phyloP scores from a whole-genome alignment of 2,797 vertebrate genomes.

The Eleutherodactylus coqui region DNA sequence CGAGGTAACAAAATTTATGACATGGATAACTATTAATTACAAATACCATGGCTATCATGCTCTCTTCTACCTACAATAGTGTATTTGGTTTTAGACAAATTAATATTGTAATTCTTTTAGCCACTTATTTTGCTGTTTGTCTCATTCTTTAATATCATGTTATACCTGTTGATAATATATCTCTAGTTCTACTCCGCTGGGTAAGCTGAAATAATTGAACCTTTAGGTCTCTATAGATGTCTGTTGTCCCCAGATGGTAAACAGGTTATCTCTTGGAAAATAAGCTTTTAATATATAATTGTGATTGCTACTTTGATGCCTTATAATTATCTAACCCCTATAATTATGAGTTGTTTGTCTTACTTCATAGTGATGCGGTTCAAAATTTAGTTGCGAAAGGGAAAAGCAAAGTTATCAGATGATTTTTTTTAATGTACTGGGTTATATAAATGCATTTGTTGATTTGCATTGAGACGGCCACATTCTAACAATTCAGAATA shows the following conservation, averaged over 20 bases:
- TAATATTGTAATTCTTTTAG: background rate
- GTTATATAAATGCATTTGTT: background rate
- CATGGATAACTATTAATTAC: too few relatives aligned
- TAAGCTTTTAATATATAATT: background rate
- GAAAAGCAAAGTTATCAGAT: background rate
- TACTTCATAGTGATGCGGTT: background rate
- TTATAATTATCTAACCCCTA: background rate
- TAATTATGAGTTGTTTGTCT: slow-evolving; percentile 1
- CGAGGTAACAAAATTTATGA: too few relatives aligned
- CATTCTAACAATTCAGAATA: background rate
- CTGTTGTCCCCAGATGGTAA: background rate
- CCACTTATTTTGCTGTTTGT: background rate
- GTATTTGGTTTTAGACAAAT: too few relatives aligned
- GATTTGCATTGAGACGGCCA: background rate
- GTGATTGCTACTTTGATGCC: background rate
- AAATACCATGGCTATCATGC: too few relatives aligned
- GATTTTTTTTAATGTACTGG: background rate
- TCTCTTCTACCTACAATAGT: too few relatives aligned
- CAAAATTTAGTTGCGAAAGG: background rate
- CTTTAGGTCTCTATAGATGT: background rate
- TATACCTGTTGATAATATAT: background rate
- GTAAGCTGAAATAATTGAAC: background rate
- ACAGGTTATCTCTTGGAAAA: background rate
- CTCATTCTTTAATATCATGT: background rate
- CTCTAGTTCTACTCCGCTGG: background rate